Evolutionary conservation across 2,797 vertebrate genomes (phyloP), one percentile per base, ranked within the genome.

Genomic region (Sebastes diaconus): DNA sequence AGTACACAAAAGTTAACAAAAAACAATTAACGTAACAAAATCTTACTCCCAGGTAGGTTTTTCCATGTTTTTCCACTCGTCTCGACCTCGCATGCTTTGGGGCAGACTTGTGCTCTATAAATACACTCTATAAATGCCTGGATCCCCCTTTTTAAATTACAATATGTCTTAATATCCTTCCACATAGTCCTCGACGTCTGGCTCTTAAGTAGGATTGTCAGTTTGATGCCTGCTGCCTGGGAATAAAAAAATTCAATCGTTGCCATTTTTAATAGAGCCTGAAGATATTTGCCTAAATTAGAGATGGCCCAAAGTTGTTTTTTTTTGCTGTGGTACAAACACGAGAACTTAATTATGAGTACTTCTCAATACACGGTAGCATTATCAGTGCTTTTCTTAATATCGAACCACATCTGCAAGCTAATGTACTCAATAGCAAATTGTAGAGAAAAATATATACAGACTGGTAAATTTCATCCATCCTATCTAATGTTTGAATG

Each of bases 1-100:
- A 96, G 95, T 96, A 97, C 84, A 92, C 88, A 90, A 84, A 90
- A 81, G 75, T 81, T 90, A 90, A 86, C 86, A 88, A 93, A 92
- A 78, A 84, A 83, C 65, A 73, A 75, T 73, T 39, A 90, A 89
- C 6, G 52, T 77, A 86, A 91, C 78, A 84, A 84, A 90, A 85
- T 75, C 77, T 73, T 74, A 75, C 84, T 88, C 81, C 75, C 83
- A 84, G 83, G 77, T 75, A 86, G 80, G 67, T 86, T 75, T 80
- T 76, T 78, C 65, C 58, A 60, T 25, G 46, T 66, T 79, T 79
- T 87, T 85, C 61, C 81, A 89, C 74, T 90, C 59, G 76, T 79
- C 36, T 85, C 74, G 77, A 83, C 79, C 79, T 88, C 65, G 70
- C 77, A 84, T 78, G 80, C 86, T 86, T 83, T 73, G 78, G 86